Evolutionary conservation across 2,113 vertebrate genomes (phyloP), one percentile per base, ranked within the genome.

Genomic region (Engystomops pustulosus): DNA sequence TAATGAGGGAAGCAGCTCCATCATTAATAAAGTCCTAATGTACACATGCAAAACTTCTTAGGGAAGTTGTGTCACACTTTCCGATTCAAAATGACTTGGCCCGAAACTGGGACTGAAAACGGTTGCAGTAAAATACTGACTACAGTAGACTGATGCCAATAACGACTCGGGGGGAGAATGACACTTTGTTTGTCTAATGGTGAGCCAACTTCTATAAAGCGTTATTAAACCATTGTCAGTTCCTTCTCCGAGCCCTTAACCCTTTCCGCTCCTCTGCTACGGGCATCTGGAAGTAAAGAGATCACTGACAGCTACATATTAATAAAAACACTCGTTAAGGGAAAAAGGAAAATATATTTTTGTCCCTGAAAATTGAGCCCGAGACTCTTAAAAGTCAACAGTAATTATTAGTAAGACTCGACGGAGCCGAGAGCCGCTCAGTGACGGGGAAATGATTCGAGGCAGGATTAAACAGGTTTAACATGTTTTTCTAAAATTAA

Each of bases 161-260:
- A n/a, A 34, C 70, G 80, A 32, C 45, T 53, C 79, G 8, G 32
- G 89, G n/a, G 89, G 87, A 89, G 91, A 87, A 89, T 88, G 87
- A 10, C 85, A 86, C 87, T 89, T 90, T 89, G 65, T 87, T 88
- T 87, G 89, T 87, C 71, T 86, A 84, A 86, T 90, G 70, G 83
- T 79, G 80, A 89, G 90, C 90, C 90, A 93, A 90, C 79, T 89
- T 90, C 86, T 89, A 89, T 88, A 88, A 88, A 78, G 86, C 84
- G 86, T 93, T 88, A 93, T 92, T 92, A 93, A 92, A 92, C 90
- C 89, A 90, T 84, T 53, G 60, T 36, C 30, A 62, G 49, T 76
- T 74, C 55, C 81, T 76, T 65, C 14, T 25, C 60, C 60, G n/a
- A 68, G 32, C 34, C 53, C 62, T 75, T 85, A 85, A 85, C 83